Conservation (phyloP, 2,797 vertebrate species). For the Petrocephalus sullivani region DNA sequence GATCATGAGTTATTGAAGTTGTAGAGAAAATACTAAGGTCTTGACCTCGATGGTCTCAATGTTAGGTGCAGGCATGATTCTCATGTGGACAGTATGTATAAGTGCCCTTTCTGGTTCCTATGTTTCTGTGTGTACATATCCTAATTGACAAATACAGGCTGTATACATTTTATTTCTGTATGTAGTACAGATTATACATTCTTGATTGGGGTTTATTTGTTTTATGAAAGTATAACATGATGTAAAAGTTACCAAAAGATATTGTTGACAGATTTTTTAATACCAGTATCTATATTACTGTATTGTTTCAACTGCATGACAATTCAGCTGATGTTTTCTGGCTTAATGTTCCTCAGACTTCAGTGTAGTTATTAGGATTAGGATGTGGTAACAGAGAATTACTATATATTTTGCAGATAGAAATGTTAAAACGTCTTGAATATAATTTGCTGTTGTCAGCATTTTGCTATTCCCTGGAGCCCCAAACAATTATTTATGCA, state of each 20-base stretch:
- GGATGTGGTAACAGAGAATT: neutral
- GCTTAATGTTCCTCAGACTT: neutral
- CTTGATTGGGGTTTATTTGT: slow-evolving; percentile 18
- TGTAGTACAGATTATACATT: neutral
- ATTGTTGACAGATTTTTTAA: neutral
- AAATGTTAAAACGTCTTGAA: slow-evolving; percentile 29
- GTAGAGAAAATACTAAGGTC: too few relatives aligned
- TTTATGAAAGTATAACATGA: slow-evolving; percentile 5
- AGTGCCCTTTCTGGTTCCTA: neutral
- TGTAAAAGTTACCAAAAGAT: neutral
- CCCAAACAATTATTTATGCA: neutral
- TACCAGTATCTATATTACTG: neutral
- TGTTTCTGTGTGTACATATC: neutral
- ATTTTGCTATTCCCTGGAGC: neutral
- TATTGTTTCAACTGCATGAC: neutral
- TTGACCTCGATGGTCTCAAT: too few relatives aligned
- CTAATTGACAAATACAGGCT: neutral
- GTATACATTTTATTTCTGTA: neutral
- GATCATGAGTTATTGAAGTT: too few relatives aligned
- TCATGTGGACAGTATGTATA: neutral
- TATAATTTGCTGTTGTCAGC: slow-evolving; percentile 10
- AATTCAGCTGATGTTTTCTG: neutral
- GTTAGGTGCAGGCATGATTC: too few relatives aligned
- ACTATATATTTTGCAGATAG: slow-evolving; percentile 34
- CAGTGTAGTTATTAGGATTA: neutral